Evolutionary conservation across 30 jellyfish, hydroid and myxozoan genomes (phyloP), one percentile per base, ranked within the genome.

Genomic region (Hydractinia echinata): DNA sequence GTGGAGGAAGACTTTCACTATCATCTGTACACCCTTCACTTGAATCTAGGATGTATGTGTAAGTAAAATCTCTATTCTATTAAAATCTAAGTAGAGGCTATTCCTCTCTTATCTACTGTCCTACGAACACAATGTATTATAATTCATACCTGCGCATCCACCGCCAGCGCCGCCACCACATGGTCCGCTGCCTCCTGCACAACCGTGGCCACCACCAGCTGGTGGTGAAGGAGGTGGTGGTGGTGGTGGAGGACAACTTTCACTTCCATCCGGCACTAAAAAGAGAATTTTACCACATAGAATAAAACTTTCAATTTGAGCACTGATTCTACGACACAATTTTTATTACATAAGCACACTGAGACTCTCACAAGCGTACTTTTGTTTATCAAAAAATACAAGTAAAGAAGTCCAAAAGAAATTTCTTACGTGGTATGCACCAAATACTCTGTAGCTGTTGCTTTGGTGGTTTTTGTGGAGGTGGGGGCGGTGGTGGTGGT

Each of bases 201-300:
- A 60, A 15, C 16, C 70, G 18, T 16, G 16, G n/a, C 16, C 70
- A 60, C 70, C 1, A 11, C 88, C 86, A 0, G 86, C 53, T 50
- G 90, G 90, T 18, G 90, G 90, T 51, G 90, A 90, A 10, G 92
- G 92, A 4, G 93, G 93, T 8, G 93, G 93, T 13, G 93, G 90
- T 13, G 93, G 76, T 58, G 96, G 76, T 49, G 95, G 74, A 0
- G 96, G 89, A 68, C 94, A 83, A 71, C 82, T 77, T 55, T 77
- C 85, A 19, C 62, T 52, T 8, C 85, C 85, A 77, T 77, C 85
- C 1, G 85, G 79, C 55, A 77, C 85, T 77, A 55, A 77, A 64
- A 13, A 6, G 39, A 55, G 51, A 15, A 18, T 62, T n/a, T n/a
- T n/a, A n/a, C 44, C 44, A 30, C 44, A 30, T 0, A 30, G 44